A percentile compares a stretch with the other conserved stretches of the same genome.
Conservation (phyloP, 2,888 invertebrate species). For the Melinaea marsaeus region DNA sequence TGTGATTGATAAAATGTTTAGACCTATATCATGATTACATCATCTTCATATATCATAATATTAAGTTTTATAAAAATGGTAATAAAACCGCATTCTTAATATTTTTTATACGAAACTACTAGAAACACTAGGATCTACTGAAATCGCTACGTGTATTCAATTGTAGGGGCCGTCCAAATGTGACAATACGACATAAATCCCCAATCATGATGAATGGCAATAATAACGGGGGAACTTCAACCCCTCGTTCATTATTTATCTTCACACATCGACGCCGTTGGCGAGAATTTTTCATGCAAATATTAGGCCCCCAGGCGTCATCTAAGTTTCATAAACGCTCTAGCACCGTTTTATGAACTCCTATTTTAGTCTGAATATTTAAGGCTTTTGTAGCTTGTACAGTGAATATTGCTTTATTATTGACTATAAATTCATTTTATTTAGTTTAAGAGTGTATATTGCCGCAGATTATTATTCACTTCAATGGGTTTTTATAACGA, state of each 20-base stretch:
- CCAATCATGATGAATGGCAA: too few species aligned
- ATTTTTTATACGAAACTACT: too few species aligned
- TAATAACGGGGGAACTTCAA: constrained; percentile 3
- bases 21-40: too few species aligned
- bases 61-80: too few species aligned
- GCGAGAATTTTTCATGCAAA: constrained; percentile 63
- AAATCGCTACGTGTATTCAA: too few species aligned
- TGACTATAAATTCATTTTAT: constrained; percentile 26
- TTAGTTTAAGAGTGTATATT: constrained; percentile 21
- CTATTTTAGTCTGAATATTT: constrained; percentile 31
- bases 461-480: constrained; percentile 13
- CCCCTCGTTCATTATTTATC: constrained; percentile 60
- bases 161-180: too few species aligned
- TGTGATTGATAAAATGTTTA: too few species aligned
- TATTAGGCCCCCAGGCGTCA: constrained; percentile 42
- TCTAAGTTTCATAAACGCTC: constrained; percentile 36
- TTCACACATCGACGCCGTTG: constrained; percentile 55
- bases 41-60: too few species aligned
- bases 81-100: too few species aligned
- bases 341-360: constrained; percentile 33
- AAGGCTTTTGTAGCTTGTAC: constrained; percentile 25
- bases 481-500: neutral
- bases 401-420: constrained; percentile 23
- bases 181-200: too few species aligned
- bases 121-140: too few species aligned